phyloP scores from a whole-genome alignment of 1,140 invertebrate genomes.

The Choristoneura fumiferana region DNA sequence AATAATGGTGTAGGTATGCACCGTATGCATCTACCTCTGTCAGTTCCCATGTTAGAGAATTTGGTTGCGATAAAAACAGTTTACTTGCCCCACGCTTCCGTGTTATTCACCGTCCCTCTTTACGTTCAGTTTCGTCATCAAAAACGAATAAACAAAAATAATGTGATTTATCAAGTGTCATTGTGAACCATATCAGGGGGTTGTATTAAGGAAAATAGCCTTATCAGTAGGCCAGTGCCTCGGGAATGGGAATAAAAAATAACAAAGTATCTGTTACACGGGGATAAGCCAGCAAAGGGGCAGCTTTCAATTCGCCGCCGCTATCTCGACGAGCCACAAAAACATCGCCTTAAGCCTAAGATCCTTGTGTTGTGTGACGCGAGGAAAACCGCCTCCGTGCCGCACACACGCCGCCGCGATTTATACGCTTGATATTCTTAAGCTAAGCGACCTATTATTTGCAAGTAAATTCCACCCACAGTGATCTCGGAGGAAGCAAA shows the following conservation, averaged over 20 bases:
- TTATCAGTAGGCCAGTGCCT: slow-evolving; percentile 30
- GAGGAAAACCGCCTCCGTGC: slow-evolving; percentile 27
- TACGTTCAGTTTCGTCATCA: background rate
- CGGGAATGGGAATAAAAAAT: slow-evolving; percentile 39
- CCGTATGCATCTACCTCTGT: too few relatives aligned
- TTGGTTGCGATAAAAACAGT: too few relatives aligned
- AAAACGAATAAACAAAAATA: slow-evolving; percentile 13
- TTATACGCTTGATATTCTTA: slow-evolving; percentile 19
- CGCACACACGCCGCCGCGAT: slow-evolving; percentile 14
- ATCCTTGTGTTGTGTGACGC: slow-evolving; percentile 29
- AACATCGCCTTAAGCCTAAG: slow-evolving; percentile 45
- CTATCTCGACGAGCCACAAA: slow-evolving; percentile 50
- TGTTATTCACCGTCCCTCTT: background rate
- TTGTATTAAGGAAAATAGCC: slow-evolving; percentile 36
- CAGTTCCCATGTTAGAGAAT: too few relatives aligned
- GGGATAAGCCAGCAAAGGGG: slow-evolving; percentile 54
- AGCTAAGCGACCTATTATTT: slow-evolving; percentile 14
- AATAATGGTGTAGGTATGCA: too few relatives aligned
- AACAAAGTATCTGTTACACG: slow-evolving; percentile 47
- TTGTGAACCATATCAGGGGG: slow-evolving; percentile 17
- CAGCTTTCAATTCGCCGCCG: slow-evolving; percentile 54
- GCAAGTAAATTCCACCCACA: slow-evolving; percentile 1
- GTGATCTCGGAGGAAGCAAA: background rate
- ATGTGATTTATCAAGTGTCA: slow-evolving; percentile 26
- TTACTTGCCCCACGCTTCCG: too few relatives aligned